Base-by-base conservation (phyloP, 2,888 invertebrate species). In the Sarcophaga variegata region DNA sequence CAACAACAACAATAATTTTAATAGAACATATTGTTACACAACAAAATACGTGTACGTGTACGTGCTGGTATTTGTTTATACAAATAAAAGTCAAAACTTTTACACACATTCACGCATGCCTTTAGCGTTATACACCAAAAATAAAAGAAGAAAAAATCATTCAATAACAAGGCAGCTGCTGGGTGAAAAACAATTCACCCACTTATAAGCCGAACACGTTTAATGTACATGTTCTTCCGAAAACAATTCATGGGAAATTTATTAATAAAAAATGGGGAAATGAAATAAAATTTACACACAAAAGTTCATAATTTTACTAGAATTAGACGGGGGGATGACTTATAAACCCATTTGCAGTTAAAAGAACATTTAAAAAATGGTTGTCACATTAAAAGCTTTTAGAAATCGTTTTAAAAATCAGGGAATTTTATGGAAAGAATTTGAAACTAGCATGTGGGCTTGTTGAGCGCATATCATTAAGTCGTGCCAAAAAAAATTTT, bases 131-230 rank as follows among this genome's bases (percentile, higher is more conserved):
- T 37, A 37, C 37, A 6, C 37, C 37, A 37, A 37, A 37, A 37
- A 37, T n/a, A 5, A 27, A 27, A 1, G 14, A 6, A 11, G 12
- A 37, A 45, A 69, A 14, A 8, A 17, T 17, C 12, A 75, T 75
- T n/a, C 20, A 72, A 17, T 11, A n/a, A 27, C 12, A 37, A 22
- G 25, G 20, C 17, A 66, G 1, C 54, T 17, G 54, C 37, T 37
- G 54, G 54, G 64, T 37, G 0, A 22, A 59, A 59, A 69, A 63
- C 49, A 79, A 75, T 75, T 54, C 81, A 59, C 37, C 72, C 60
- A 82, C 85, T 86, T 79, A 86, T 75, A 86, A 82, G 79, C 82
- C 79, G 67, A 82, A 82, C 82, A 86, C 82, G 85, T 82, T 49
- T 70, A 14, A 49, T 25, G 79, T 71, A 62, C 79, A 76, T 79